phyloP scores from a whole-genome alignment of 1,140 invertebrate species.

The Drosophila biarmipes region DNA sequence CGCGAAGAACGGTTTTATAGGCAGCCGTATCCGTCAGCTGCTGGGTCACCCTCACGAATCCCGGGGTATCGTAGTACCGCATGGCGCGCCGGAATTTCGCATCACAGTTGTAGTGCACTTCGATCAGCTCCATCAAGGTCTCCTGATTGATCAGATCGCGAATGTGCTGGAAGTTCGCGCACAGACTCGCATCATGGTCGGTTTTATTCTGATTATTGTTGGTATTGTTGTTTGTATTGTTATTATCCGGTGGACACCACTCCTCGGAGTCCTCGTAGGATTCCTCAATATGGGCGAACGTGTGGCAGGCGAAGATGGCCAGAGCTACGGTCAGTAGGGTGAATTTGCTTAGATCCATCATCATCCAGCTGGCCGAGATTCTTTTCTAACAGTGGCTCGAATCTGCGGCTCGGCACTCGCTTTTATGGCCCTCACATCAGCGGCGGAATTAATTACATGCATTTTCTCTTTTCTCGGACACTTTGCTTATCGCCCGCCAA shows the following conservation, averaged over 20 bases:
- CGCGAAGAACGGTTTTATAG: slow-evolving; percentile 31
- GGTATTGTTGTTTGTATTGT: not conserved
- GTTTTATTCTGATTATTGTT: not conserved
- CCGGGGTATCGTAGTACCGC: slow-evolving; percentile 52
- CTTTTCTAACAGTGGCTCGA: slow-evolving; percentile 20
- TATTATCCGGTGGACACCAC: slow-evolving; percentile 13
- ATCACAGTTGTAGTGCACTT: slow-evolving; percentile 62
- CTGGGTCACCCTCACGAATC: slow-evolving; percentile 33
- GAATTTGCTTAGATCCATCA: slow-evolving; percentile 38
- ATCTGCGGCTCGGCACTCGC: not conserved
- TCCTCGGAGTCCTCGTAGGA: not conserved
- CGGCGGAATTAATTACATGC: slow-evolving; percentile 37
- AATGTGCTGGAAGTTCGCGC: slow-evolving; percentile 48
- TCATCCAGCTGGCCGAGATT: slow-evolving; percentile 15
- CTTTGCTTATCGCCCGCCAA: slow-evolving; percentile 51
- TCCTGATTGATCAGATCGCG: slow-evolving; percentile 51
- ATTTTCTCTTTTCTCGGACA: slow-evolving; percentile 45
- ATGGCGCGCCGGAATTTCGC: slow-evolving; percentile 59
- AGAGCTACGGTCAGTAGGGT: slow-evolving; percentile 15
- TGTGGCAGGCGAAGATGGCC: slow-evolving; percentile 22
- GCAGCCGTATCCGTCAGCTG: slow-evolving; percentile 45
- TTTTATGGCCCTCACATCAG: slow-evolving; percentile 52
- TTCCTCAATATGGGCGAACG: not conserved
- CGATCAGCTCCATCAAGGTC: slow-evolving; percentile 35
- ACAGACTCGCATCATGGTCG: slow-evolving; percentile 9